A percentile compares a stretch with the other conserved stretches of the same genome.
Evolutionary conservation across 92 coral and sea anemone species (phyloP).

Genomic region (Porites cylindrica): DNA sequence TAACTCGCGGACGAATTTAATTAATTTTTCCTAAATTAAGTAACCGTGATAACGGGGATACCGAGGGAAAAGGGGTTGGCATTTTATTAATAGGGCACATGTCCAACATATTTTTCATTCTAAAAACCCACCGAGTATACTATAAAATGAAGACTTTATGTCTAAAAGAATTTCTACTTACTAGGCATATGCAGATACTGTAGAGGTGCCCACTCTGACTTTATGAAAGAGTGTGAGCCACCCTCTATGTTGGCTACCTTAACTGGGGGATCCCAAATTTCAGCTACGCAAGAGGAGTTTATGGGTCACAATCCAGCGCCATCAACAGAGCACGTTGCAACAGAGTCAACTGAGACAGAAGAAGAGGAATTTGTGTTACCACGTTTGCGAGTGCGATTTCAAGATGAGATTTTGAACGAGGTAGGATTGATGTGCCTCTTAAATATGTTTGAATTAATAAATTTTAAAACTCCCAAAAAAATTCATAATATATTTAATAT

Average conservation of each 20-base stretch:
- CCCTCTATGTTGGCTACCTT: not conserved
- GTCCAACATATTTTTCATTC: too few species aligned
- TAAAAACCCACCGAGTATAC: too few species aligned
- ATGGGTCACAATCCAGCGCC: conserved; percentile 16
- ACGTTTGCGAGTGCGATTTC: conserved; percentile 9
- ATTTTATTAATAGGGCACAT: too few species aligned
- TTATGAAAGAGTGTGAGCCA: not conserved
- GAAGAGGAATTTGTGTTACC: conserved; percentile 8
- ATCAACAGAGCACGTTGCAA: not conserved
- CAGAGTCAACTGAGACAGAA: not conserved
- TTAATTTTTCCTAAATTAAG: too few species aligned
- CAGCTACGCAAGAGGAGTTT: not conserved
- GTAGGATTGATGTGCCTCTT: not conserved
- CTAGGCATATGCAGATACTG: too few species aligned
- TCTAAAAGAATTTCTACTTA: too few species aligned
- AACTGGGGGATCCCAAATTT: conserved; percentile 1
- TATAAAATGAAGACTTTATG: too few species aligned
- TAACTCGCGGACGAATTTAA: too few species aligned
- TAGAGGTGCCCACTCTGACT: too few species aligned
- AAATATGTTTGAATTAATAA: not conserved
- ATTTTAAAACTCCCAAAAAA: not conserved
- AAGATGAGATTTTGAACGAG: conserved; percentile 13
- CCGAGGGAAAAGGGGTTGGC: too few species aligned
- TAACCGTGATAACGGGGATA: too few species aligned
- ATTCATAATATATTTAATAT: not conserved